These are phyloP conservation scores for Remorina albescens DNA, from an alignment of 2,797 vertebrate species.

Conservation along the genomic window DNA sequence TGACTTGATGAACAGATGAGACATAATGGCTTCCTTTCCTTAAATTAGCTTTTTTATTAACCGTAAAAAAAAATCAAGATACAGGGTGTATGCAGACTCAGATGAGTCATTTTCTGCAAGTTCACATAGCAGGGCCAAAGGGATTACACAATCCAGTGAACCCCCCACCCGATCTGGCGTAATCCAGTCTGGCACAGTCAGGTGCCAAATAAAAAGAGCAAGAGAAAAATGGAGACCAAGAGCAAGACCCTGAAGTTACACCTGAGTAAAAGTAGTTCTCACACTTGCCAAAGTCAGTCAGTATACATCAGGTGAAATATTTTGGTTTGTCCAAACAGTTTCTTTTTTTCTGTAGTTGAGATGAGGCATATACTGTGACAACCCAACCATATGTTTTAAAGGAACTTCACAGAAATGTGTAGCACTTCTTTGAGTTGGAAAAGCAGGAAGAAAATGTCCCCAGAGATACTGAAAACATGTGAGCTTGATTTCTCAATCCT, in stretches of 20 bases:
- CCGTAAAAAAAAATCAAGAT: not conserved
- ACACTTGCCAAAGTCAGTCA: not conserved
- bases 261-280: constrained; percentile 36
- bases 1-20: not conserved
- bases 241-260: constrained; percentile 20
- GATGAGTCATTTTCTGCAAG: constrained; percentile 39
- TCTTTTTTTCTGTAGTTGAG: constrained; percentile 27
- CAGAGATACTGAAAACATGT: constrained; percentile 8
- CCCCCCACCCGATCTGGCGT: constrained; percentile 11
- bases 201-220: constrained; percentile 5
- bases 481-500: constrained; percentile 27
- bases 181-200: constrained; percentile 38
- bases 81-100: not conserved
- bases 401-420: constrained; percentile 35
- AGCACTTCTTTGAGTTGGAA: constrained; percentile 8
- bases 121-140: constrained; percentile 23
- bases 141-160: constrained; percentile 49
- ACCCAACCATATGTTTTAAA: constrained; percentile 40
- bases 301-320: constrained; percentile 17
- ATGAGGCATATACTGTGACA: constrained; percentile 18
- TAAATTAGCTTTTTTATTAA: not conserved
- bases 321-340: constrained; percentile 37
- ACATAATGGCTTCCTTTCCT: not conserved
- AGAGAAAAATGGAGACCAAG: constrained; percentile 20
- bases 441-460: constrained; percentile 13